Evolutionary conservation across 2,113 vertebrate genomes (phyloP), one percentile per base, ranked within the genome.

Genomic region (Hemiprocne comata): DNA sequence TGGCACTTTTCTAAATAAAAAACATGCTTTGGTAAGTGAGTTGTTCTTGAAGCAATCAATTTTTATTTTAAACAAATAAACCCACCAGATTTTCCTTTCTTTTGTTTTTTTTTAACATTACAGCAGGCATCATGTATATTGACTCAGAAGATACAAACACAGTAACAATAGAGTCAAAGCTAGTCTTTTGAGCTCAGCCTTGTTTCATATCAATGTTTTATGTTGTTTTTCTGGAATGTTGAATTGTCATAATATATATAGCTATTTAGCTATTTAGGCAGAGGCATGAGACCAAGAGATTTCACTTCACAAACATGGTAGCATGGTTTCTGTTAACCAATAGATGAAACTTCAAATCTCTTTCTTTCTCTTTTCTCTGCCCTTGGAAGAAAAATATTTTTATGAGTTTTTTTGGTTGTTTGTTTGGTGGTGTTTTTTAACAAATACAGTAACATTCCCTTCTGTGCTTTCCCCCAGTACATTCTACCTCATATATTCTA

Each of bases 31-130:
- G 65, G 10, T 69, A 87, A 76, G 70, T 71, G 85, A 54, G 54
- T 58, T 85, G 66, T 79, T 85, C 21, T 38, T 69, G 62, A 93
- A 89, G 62, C 36, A 73, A 79, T 85, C 66, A 15, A 11, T 85
- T 95, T 67, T 53, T 90, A 25, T 89, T 94, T 93, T 64, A 84
- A 92, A 64, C 24, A 40, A 65, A 28, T 70, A 85, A 94, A 83
- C 38, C 29, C 46, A 70, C 54, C 26, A 62, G 17, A 31, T 85
- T 91, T 90, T 73, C 74, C 7, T 61, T 53, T 73, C 7, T 46
- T 42, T 14, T 42, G n/a, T 50, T 92, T 87, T 72, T 92, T 71
- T 44, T 42, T 42, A 14, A 72, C 54, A 33, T 79, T 69, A 19
- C 40, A 87, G 66, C 62, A 85, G 66, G 62, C 80, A 51, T 80